Conservation (phyloP, 2,113 vertebrate genomes). For the Scalopus aquaticus region DNA sequence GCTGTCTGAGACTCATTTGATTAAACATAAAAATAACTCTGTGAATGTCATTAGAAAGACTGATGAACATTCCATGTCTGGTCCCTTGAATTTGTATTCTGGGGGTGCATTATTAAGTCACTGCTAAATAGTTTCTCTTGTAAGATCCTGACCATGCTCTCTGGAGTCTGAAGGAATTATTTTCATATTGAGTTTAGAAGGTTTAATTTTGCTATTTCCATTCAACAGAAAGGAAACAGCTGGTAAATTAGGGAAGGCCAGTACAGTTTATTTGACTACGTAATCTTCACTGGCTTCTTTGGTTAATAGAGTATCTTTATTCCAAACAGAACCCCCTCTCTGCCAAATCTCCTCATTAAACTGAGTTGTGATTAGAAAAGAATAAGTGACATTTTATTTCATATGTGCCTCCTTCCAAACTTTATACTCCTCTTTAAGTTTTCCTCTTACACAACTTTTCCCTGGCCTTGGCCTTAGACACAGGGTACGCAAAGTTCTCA, state of each 20-base stretch:
- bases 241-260: conserved; percentile 62
- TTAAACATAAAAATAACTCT: conserved; percentile 78
- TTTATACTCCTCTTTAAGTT: conserved; percentile 49
- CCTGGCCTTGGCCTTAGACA: conserved; percentile 9
- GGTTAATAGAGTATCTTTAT: conserved; percentile 59
- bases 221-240: conserved; percentile 69
- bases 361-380: conserved; percentile 51
- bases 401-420: not conserved
- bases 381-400: conserved; percentile 60
- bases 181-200: conserved; percentile 59
- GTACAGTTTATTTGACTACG: conserved; percentile 58
- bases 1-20: conserved; percentile 73
- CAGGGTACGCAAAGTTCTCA: not conserved
- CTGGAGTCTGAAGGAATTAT: conserved; percentile 62
- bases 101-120: conserved; percentile 49
- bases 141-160: conserved; percentile 62
- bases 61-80: conserved; percentile 66
- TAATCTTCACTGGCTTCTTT: conserved; percentile 47
- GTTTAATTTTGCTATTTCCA: conserved; percentile 70
- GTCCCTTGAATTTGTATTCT: conserved; percentile 67
- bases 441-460: conserved; percentile 58
- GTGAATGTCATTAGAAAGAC: conserved; percentile 66
- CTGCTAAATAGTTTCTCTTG: conserved; percentile 47
- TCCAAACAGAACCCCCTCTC: not conserved
- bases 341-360: conserved; percentile 61